These are phyloP conservation scores for Steinernema scapterisci DNA, from an alignment of 2,888 invertebrate genomes.

Conservation along the genomic window DNA sequence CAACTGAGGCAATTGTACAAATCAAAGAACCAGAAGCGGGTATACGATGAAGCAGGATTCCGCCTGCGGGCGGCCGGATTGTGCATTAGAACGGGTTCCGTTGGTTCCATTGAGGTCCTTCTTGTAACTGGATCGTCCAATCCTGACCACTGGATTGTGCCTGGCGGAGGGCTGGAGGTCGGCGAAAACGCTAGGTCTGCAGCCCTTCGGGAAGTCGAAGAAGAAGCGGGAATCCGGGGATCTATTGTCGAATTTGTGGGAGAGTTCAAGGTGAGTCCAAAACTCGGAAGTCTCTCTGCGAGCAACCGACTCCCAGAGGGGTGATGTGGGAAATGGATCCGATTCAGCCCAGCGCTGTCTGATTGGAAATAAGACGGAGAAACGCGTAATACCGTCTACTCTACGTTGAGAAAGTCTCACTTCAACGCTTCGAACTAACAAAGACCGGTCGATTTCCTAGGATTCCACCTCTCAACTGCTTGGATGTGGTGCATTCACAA, in stretches of 20 bases:
- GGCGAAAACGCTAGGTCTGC: conserved; percentile 85
- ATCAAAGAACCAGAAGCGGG: conserved; percentile 45
- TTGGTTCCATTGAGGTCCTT: conserved; percentile 43
- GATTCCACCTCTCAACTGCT: too few species aligned
- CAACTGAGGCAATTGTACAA: conserved; percentile 34
- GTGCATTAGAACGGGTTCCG: conserved; percentile 38
- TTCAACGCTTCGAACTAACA: not conserved
- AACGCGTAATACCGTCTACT: too few species aligned
- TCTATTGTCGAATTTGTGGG: conserved; percentile 86
- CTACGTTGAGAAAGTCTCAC: not conserved
- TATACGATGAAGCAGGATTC: conserved; percentile 54
- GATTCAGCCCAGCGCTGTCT: too few species aligned
- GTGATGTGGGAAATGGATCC: too few species aligned
- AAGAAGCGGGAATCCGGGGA: conserved; percentile 94
- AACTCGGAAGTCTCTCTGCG: too few species aligned
- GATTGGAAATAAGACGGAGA: too few species aligned
- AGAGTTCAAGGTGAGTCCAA: conserved; percentile 81
- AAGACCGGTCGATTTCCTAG: too few species aligned
- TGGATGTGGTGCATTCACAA: too few species aligned
- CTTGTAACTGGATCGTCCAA: conserved; percentile 59
- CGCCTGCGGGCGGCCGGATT: conserved; percentile 57
- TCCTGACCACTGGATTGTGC: conserved; percentile 79
- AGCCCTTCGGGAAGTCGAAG: conserved; percentile 87
- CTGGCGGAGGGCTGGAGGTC: conserved; percentile 94
- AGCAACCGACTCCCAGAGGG: too few species aligned